Percentiles rank a stretch among this genome's conserved stretches.
Evolutionary conservation across 1,140 invertebrate species (phyloP).

Genomic region (Hylaeus anthracinus): DNA sequence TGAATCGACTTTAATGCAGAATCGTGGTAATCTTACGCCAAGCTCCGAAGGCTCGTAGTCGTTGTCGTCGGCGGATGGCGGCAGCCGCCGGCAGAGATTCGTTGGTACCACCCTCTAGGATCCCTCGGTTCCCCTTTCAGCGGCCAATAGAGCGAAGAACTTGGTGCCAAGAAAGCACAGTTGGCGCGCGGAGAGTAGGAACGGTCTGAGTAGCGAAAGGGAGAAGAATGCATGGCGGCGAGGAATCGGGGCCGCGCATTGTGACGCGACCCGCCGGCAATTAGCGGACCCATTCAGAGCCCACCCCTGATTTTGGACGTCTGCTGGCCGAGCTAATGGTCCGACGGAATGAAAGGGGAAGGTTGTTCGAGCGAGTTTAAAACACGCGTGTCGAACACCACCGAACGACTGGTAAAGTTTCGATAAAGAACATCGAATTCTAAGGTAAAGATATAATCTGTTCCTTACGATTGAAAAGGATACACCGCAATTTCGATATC

Average conservation of each 20-base stretch:
- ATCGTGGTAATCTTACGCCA: conserved; percentile 48
- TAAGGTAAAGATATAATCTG: too few species aligned
- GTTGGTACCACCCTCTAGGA: background rate
- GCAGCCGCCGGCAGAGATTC: background rate
- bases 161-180: conserved; percentile 55
- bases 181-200: conserved; percentile 26
- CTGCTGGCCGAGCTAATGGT: conserved; percentile 31
- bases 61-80: conserved; percentile 2
- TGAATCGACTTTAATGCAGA: conserved; percentile 51
- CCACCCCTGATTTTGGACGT: conserved; percentile 34
- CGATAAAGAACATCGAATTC: background rate
- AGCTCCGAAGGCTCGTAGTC: conserved; percentile 16
- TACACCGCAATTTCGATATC: too few species aligned
- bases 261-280: conserved; percentile 64
- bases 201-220: conserved; percentile 50
- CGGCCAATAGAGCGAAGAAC: conserved; percentile 29
- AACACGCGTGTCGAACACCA: conserved; percentile 50
- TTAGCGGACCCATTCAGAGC: conserved; percentile 64
- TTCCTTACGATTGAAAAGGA: too few species aligned
- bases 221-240: conserved; percentile 56
- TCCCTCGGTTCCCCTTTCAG: conserved; percentile 8
- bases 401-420: background rate
- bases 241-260: conserved; percentile 59
- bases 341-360: conserved; percentile 13
- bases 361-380: conserved; percentile 56